Percentiles rank a stretch among this genome's conserved stretches.
phyloP scores from a whole-genome alignment of 2,113 vertebrate genomes.

The Corythornis cristatus region DNA sequence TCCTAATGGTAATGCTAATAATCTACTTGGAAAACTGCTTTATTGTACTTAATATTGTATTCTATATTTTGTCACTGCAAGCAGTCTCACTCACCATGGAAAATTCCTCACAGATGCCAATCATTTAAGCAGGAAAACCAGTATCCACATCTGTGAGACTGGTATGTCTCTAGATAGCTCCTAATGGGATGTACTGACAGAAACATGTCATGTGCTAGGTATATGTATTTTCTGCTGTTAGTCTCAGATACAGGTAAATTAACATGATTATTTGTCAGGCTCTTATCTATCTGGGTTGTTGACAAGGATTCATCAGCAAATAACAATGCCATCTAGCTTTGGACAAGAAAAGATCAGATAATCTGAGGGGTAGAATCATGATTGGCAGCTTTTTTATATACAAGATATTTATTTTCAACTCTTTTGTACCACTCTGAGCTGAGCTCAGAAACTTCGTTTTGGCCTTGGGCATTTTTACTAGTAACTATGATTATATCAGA shows the following conservation, averaged over 20 bases:
- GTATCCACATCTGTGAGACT: background rate
- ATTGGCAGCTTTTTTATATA: background rate
- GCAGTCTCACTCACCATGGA: background rate
- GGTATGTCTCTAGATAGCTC: background rate
- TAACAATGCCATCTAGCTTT: background rate
- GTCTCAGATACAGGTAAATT: background rate
- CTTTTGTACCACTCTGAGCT: background rate
- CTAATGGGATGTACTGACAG: background rate
- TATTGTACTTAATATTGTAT: background rate
- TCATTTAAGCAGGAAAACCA: background rate
- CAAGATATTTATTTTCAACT: background rate
- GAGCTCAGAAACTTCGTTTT: background rate
- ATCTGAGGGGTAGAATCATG: background rate
- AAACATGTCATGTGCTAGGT: background rate
- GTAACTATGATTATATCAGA: background rate
- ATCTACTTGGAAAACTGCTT: background rate
- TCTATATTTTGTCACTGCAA: background rate
- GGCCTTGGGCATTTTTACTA: background rate
- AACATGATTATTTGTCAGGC: background rate
- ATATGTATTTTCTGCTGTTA: background rate
- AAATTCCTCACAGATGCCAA: background rate
- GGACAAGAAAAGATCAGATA: background rate
- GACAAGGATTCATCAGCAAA: background rate
- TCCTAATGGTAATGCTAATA: too few species aligned
- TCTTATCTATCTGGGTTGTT: background rate